Evolutionary conservation across 2,797 vertebrate genomes (phyloP).

Genomic region (Notoglanidium macrostoma): DNA sequence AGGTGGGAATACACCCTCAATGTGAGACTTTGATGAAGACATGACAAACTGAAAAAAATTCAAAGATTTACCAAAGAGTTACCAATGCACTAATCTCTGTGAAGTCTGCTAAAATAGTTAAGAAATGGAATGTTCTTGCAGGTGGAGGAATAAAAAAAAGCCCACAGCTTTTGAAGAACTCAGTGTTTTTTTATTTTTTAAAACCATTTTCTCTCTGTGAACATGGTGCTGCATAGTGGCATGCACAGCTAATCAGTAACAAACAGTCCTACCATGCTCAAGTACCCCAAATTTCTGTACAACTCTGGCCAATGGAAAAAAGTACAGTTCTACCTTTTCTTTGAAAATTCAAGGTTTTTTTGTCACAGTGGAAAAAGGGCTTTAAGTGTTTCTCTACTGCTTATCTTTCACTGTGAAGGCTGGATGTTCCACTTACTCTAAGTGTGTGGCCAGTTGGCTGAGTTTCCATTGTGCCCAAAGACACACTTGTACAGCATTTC

Average conservation of each 20-base stretch:
- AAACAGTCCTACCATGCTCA: background rate
- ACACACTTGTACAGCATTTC: background rate
- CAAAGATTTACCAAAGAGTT: background rate
- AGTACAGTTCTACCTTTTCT: background rate
- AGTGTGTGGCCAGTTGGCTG: background rate
- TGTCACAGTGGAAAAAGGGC: background rate
- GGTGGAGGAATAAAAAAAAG: background rate
- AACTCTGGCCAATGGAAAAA: background rate
- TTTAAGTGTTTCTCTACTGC: background rate
- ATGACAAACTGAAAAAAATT: background rate
- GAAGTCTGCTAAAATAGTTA: background rate
- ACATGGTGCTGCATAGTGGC: background rate
- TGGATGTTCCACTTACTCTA: background rate
- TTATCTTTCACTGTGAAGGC: conserved; percentile 9
- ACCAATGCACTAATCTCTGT: background rate
- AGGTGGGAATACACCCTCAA: background rate
- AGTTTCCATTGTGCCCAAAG: background rate
- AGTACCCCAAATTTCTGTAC: background rate
- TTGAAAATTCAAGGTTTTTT: background rate
- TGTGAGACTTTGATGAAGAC: background rate
- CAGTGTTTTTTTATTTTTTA: background rate
- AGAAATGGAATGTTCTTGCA: background rate
- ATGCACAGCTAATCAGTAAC: background rate
- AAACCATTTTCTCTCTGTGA: background rate
- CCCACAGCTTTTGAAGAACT: background rate